Evolutionary conservation across 2,888 invertebrate species (phyloP), one percentile per base, ranked within the genome.

Genomic region (Euproctis similis): DNA sequence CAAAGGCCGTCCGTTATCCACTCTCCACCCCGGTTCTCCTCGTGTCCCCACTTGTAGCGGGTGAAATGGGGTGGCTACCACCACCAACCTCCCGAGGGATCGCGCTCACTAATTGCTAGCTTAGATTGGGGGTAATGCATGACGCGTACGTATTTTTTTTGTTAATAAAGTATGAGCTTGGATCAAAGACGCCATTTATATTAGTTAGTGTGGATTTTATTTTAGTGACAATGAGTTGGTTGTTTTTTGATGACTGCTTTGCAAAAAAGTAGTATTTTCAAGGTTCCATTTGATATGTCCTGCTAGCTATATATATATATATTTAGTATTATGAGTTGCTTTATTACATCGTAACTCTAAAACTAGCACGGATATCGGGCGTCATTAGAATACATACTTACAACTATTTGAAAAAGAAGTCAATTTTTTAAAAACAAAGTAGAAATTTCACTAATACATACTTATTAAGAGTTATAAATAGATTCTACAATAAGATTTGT

Each of bases 101-200:
- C 54, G 51, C 46, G 49, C 55, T 59, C 71, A 70, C 82, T 82
- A 82, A 84, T 82, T 82, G 81, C 77, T 53, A 61, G 62, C 60
- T 70, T 63, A 73, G 81, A 80, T 78, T 77, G 76, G 82, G 77
- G 78, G n/a, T 80, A 82, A 81, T 76, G 77, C 75, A 76, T 61
- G 69, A 66, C 65, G 58, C 65, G 62, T 63, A 58, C 59, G 65
- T 57, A 67, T 72, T 80, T 80, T n/a, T n/a, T n/a, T n/a, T n/a
- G n/a, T n/a, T 78, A 78, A 80, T 80, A 81, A 75, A 77, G 70
- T 58, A 78, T 75, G 74, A 75, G 46, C 41, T 33, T 29, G 70
- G 73, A 75, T 77, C 69, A 72, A 65, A 70, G 71, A 57, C 36
- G 61, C 69, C 70, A 77, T 82, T 82, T 71, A 60, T 80, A 77